phyloP scores from a whole-genome alignment of 2,113 vertebrate species.

The Actinemys pallida region DNA sequence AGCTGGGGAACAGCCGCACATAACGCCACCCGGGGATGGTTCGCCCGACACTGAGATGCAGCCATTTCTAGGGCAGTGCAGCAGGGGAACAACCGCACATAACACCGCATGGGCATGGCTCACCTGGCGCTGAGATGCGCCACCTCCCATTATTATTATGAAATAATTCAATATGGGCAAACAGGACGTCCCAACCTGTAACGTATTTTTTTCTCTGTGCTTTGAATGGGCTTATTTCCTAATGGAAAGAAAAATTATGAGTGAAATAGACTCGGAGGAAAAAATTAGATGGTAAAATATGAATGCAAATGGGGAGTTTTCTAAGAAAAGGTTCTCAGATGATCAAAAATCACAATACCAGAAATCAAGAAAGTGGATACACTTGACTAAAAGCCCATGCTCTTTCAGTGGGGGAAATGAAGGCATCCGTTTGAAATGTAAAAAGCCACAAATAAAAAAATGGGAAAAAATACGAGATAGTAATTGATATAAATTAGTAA shows the following conservation, averaged over 20 bases:
- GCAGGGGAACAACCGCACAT: background rate
- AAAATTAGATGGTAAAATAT: background rate
- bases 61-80: background rate
- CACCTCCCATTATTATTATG: background rate
- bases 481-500: background rate
- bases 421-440: too few species aligned
- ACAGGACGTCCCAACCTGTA: background rate
- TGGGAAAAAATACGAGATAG: background rate
- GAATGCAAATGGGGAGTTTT: background rate
- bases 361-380: background rate
- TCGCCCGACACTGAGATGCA: background rate
- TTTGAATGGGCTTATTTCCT: background rate
- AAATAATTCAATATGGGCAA: background rate
- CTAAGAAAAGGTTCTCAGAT: background rate
- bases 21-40: background rate
- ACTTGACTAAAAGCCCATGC: background rate
- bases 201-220: background rate
- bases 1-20: background rate
- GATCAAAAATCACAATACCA: background rate
- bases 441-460: background rate
- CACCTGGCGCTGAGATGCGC: background rate
- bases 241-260: background rate
- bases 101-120: background rate
- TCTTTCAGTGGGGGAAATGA: background rate
- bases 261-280: background rate